Evolutionary conservation across 1,140 invertebrate species (phyloP), one percentile per base, ranked within the genome.

Genomic region (Aphaenogaster floridana): DNA sequence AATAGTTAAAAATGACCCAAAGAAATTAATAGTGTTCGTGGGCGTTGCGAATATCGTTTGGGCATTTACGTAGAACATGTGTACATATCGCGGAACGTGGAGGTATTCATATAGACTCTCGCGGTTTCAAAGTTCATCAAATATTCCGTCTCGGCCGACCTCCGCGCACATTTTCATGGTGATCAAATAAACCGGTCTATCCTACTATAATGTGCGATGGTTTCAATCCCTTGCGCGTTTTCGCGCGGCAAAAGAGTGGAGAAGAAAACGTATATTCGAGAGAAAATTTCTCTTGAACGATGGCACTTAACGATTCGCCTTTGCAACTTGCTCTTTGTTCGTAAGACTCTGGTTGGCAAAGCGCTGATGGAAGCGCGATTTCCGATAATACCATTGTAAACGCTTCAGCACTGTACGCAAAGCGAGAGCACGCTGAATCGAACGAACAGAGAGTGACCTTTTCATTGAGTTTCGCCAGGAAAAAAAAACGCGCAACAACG

Each of bases 371-470:
- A 83, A 83, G 54, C 28, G 9, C 79, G 79, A 83, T 61, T 83
- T 74, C 42, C 42, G 42, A 76, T 76, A 84, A 84, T 74, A 39
- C 7, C n/a, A 84, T 63, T 76, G 54, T 61, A 74, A 84, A 76
- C 42, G 69, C 42, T 59, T 28, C 7, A 34, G 17, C 42, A 11
- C 9, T 74, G 68, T 42, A 72, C 28, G 54, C 39, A 59, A 17
- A 83, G 39, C 21, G 8, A 9, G n/a, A 39, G 7, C 17, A 17
- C 57, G 9, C 42, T 28, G 15, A 63, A 13, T 28, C 3, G 15
- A 59, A 81, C 50, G 45, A 69, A 28, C 21, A 36, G 45, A 36
- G 45, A 54, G 69, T 45, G 54, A 72, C n/a, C 59, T 34, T 21
- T 17, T 52, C 28, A 45, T 15, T 28, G 39, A 68, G 68, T 71